These are phyloP conservation scores for Chydorus sphaericus DNA, from an alignment of 2,888 invertebrate species.

Conservation along the genomic window DNA sequence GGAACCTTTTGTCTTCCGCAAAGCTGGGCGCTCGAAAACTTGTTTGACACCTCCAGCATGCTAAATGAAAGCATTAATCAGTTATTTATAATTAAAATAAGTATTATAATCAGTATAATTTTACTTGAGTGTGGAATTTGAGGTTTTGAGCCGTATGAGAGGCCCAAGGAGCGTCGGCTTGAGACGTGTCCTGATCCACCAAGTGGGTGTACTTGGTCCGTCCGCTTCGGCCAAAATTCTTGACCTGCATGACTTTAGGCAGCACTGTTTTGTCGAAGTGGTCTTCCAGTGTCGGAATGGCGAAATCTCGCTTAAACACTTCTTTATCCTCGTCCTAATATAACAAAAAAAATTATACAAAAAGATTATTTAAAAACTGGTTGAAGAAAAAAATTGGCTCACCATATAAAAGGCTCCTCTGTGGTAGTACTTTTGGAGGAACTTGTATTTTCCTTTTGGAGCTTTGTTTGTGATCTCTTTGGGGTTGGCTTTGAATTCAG, in stretches of 20 bases:
- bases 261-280: slow-evolving; percentile 97
- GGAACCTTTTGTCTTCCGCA: slow-evolving; percentile 36
- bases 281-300: slow-evolving; percentile 92
- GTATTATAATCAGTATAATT: too few species aligned
- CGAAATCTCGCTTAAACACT: slow-evolving; percentile 82
- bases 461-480: slow-evolving; percentile 87
- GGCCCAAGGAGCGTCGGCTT: slow-evolving; percentile 95
- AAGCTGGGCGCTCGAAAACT: slow-evolving; percentile 72
- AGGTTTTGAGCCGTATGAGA: slow-evolving; percentile 75
- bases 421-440: slow-evolving; percentile 98
- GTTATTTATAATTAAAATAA: too few species aligned
- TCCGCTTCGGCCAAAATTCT: slow-evolving; percentile 97
- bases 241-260: slow-evolving; percentile 99
- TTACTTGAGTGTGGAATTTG: slow-evolving; percentile 70
- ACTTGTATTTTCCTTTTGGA: slow-evolving; percentile 95
- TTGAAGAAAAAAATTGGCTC: slow-evolving; percentile 19
- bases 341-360: slow-evolving; percentile 15
- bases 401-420: slow-evolving; percentile 94
- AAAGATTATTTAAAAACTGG: background rate
- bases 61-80: too few species aligned
- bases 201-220: slow-evolving; percentile 98
- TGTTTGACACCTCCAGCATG: slow-evolving; percentile 89
- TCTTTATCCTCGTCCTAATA: slow-evolving; percentile 68
- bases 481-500: slow-evolving; percentile 78
- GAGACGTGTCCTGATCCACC: slow-evolving; percentile 97